Evolutionary conservation across 2,113 vertebrate genomes (phyloP), one percentile per base, ranked within the genome.

Genomic region (Peromyscus polionotus): DNA sequence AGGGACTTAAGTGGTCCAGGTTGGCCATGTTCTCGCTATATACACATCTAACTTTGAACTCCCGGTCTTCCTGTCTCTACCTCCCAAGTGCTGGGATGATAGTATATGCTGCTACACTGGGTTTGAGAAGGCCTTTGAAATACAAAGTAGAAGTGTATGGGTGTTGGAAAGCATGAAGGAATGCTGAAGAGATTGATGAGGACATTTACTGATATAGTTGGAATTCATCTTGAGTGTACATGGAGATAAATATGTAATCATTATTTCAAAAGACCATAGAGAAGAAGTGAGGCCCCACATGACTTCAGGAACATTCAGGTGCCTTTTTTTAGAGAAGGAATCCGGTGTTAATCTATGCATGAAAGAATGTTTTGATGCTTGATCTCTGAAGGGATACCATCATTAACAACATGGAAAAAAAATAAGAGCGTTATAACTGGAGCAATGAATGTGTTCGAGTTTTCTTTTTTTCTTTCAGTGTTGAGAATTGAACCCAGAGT

Each of bases 311-410:
- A 83, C 33, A 65, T 76, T 80, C 13, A 93, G 24, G 54, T 85
- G 36, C n/a, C 22, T 90, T 97, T 59, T 77, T 97, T 59, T 77
- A 95, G 90, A 94, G 51, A 57, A 88, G 51, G 33, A 92, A 63
- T 75, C 73, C 91, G 36, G 42, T 75, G 4, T 89, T 93, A 22
- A 22, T 94, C 54, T 85, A 0, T 93, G 67, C 42, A 2, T 88
- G n/a, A 97, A 95, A 95, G 68, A 67, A 39, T 73, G 91, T 57
- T 93, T 26, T 91, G 13, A 91, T 45, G 51, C 17, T 94, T 22
- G 39, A 10, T 16, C 11, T 95, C 6, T 95, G 72, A 88, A 45
- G 36, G 54, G 24, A 36, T 93, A 63, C 24, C 36, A 67, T 31
- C 45, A 33, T 90, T 95, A 83, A 91, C 39, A 93, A 54, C 54